Conservation (phyloP, 2,113 vertebrate genomes). For the Tychaedon coryphoeus region DNA sequence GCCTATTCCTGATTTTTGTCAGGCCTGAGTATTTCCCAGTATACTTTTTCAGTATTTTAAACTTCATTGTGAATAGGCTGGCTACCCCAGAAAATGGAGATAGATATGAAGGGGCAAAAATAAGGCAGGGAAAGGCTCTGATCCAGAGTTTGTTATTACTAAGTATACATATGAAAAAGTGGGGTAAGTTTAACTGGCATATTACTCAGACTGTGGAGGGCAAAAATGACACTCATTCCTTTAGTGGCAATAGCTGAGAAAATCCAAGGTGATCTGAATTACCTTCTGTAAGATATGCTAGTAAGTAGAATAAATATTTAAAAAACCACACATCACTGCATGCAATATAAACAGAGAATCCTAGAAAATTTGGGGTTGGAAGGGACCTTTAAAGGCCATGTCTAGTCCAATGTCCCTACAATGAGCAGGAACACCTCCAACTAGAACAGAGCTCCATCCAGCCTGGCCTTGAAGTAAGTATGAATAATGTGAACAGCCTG, state of each 20-base stretch:
- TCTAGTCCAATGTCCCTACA: not conserved
- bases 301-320: not conserved
- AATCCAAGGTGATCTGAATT: not conserved
- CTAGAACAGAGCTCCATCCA: not conserved
- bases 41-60: not conserved
- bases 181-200: not conserved
- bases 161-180: not conserved
- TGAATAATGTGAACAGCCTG: not conserved
- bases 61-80: not conserved
- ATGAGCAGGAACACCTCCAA: not conserved
- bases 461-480: not conserved
- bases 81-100: not conserved
- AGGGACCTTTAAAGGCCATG: not conserved
- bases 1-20: not conserved
- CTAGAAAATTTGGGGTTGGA: not conserved
- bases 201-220: rapidly evolving
- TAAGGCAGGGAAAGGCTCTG: not conserved
- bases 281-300: not conserved
- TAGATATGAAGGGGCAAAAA: not conserved
- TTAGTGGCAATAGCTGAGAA: not conserved
- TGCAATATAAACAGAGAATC: not conserved
- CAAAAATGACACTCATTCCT: not conserved
- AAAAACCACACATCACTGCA: not conserved
- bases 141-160: not conserved
- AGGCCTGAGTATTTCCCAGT: not conserved